Conservation (phyloP, 2,797 vertebrate species). For the Neosalanx taihuensis region DNA sequence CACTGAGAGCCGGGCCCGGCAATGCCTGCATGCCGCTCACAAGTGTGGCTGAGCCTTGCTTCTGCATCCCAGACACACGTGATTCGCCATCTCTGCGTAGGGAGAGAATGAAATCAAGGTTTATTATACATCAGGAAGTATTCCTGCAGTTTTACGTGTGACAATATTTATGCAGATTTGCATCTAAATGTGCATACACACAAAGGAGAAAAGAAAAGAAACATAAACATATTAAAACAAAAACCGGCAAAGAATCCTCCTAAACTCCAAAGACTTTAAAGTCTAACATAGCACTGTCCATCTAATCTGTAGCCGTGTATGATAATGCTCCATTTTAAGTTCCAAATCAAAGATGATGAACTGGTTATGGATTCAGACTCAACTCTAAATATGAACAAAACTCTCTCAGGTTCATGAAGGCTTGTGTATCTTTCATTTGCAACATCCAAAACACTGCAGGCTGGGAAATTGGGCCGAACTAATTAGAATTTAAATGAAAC, state of each 20-base stretch:
- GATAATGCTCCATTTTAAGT: neutral
- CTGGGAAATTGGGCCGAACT: constrained; percentile 95
- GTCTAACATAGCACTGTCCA: neutral
- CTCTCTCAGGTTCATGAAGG: constrained; percentile 45
- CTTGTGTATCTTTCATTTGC: constrained; percentile 79
- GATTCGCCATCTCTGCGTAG: constrained; percentile 68
- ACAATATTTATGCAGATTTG: constrained; percentile 79
- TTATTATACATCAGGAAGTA: constrained; percentile 67
- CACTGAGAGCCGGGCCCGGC: constrained; percentile 63
- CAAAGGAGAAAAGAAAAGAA: constrained; percentile 39
- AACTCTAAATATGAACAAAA: constrained; percentile 32
- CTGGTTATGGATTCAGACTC: neutral
- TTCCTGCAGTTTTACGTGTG: constrained; percentile 65
- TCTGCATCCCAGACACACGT: constrained; percentile 51
- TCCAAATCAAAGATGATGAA: neutral
- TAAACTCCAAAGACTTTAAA: neutral
- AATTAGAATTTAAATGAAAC: constrained; percentile 99
- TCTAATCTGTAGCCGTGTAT: neutral
- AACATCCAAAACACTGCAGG: constrained; percentile 76
- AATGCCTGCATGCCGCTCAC: constrained; percentile 73
- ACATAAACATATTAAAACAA: constrained; percentile 17
- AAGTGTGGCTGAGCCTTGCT: constrained; percentile 40
- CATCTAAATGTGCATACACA: constrained; percentile 38
- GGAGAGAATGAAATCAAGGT: constrained; percentile 61
- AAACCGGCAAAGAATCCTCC: neutral